phyloP scores from a whole-genome alignment of 2,113 vertebrate species.

The Apus apus region DNA sequence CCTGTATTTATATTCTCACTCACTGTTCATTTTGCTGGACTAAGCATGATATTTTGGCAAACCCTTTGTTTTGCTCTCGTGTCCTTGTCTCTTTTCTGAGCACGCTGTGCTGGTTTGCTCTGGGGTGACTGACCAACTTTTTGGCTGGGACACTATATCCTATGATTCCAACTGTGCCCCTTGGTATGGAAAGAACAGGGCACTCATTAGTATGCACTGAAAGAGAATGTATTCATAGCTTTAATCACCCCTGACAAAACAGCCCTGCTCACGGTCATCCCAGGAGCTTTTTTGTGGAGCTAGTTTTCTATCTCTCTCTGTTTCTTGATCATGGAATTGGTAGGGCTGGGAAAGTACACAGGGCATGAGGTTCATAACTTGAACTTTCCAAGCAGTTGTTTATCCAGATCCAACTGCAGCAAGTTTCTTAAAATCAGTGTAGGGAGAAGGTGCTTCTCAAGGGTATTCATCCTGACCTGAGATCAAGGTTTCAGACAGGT shows the following conservation, averaged over 20 bases:
- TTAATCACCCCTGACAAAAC: conserved; percentile 17
- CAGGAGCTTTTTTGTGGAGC: neutral
- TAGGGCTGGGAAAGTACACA: neutral
- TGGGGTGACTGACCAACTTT: neutral
- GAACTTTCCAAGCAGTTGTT: neutral
- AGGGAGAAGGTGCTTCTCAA: neutral
- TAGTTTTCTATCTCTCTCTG: neutral
- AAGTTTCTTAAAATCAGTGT: neutral
- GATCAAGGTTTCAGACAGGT: neutral
- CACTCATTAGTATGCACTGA: neutral
- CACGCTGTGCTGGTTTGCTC: neutral
- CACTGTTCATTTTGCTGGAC: neutral
- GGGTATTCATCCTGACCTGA: neutral
- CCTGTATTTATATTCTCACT: neutral
- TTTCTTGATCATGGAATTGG: neutral
- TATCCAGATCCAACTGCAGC: neutral
- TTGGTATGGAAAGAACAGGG: neutral
- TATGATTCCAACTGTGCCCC: neutral
- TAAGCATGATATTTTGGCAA: neutral
- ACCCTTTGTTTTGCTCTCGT: neutral
- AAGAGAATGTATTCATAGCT: conserved; percentile 18
- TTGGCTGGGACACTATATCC: neutral
- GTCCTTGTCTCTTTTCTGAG: neutral
- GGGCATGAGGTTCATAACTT: neutral
- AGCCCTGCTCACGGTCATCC: neutral